Conservation (phyloP, 2,113 vertebrate genomes). For the Mastomys natalensis region DNA sequence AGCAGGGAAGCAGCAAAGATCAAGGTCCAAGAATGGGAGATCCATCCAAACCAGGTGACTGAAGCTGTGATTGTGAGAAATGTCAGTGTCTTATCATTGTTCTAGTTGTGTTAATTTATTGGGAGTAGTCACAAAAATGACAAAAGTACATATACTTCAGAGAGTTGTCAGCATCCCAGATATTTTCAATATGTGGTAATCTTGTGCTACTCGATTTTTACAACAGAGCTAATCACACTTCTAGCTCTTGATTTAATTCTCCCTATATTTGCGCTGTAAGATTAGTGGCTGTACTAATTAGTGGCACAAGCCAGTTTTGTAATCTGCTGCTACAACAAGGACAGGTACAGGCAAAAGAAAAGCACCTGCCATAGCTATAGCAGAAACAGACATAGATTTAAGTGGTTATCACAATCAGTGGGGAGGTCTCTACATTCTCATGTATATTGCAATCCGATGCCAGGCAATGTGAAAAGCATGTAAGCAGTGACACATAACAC, state of each 20-base stretch:
- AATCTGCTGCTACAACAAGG: background rate
- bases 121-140: background rate
- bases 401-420: background rate
- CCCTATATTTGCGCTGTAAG: background rate
- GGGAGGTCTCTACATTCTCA: background rate
- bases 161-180: background rate
- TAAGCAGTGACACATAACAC: background rate
- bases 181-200: background rate
- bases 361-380: background rate
- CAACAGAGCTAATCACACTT: background rate
- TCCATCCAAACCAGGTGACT: background rate
- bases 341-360: background rate
- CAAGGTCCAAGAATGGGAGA: background rate
- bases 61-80: background rate
- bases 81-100: background rate
- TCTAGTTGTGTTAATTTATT: background rate
- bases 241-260: background rate
- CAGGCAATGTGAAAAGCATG: background rate
- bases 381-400: background rate
- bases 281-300: background rate
- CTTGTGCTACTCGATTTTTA: background rate
- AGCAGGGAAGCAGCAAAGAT: background rate
- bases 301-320: background rate
- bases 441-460: background rate
- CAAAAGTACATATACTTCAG: background rate